Base-by-base conservation (phyloP, 2,888 invertebrate species). In the Heliconius sara region DNA sequence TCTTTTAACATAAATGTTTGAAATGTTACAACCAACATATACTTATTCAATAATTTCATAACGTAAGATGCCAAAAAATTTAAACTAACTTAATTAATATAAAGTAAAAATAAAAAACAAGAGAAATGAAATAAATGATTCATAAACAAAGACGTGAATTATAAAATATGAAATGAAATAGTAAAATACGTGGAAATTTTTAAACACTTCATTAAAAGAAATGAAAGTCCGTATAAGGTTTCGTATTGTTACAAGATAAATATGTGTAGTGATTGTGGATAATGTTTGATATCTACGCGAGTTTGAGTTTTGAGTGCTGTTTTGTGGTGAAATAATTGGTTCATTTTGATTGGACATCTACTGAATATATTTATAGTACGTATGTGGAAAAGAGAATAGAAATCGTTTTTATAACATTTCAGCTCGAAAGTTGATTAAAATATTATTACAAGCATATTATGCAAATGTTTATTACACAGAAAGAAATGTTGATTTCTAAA, bases 1-100 rank as follows among this genome's bases (percentile, higher is more conserved):
- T 78, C 71, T 52, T 52, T 52, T 65, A 22, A 66, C 63, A 34
- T 60, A 73, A 73, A 30, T 0, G 43, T 43, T 75, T 65, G 10
- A 25, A 65, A 70, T 27, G 22, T 57, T 77, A 66, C 30, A 65
- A 30, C 27, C 27, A 39, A 39, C 39, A 70, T n/a, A n/a, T 25
- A 34, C 19, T 68, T 22, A 60, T n/a, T 52, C 22, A 16, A 34
- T 60, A 34, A 60, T 7, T 57, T 10, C 39, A 16, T 57, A 57
- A 30, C 16, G 25, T 12, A 16, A 70, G 9, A 70, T 43, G 25
- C 43, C 25, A 68, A 67, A 70, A n/a, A 43, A 16, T 6, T 68
- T 3, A n/a, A 43, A 7, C 43, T 19, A 70, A 43, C n/a, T n/a
- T n/a, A 2, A 70, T 43, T 43, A 0, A 39, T 70, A 70, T 43